A percentile compares a stretch with the other conserved stretches of the same genome.
Conservation (phyloP, 2,888 invertebrate genomes). For the Drosophila melanosoma region DNA sequence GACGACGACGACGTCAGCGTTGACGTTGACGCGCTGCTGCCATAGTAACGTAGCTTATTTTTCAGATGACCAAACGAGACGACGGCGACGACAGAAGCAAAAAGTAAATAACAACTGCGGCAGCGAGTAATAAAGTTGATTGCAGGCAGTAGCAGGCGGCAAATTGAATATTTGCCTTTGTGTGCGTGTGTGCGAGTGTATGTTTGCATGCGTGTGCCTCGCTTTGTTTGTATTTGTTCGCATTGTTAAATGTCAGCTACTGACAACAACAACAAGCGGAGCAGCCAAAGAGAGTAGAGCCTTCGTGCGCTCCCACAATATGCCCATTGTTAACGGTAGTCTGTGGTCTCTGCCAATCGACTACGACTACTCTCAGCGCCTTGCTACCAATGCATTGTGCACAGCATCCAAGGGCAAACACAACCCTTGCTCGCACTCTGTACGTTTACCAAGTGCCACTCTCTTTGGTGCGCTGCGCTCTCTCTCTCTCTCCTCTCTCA, state of each 20-base stretch:
- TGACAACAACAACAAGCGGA: conserved; percentile 32
- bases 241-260: conserved; percentile 72
- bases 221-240: conserved; percentile 69
- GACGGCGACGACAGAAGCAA: conserved; percentile 40
- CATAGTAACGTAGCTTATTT: conserved; percentile 50
- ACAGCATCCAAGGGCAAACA: conserved; percentile 57
- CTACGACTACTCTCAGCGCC: conserved; percentile 25
- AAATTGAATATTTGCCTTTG: conserved; percentile 70
- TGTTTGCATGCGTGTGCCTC: conserved; percentile 24
- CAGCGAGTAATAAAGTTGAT: conserved; percentile 74
- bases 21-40: conserved; percentile 1
- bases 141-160: conserved; percentile 68
- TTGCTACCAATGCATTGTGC: conserved; percentile 44
- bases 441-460: background rate
- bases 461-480: background rate
- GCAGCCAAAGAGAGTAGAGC: conserved; percentile 7
- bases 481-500: conserved; percentile 4
- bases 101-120: conserved; percentile 60
- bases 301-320: conserved; percentile 31
- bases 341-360: conserved; percentile 37
- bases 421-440: conserved; percentile 42
- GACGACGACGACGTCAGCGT: conserved; percentile 9
- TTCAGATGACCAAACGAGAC: conserved; percentile 70
- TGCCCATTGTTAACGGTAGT: conserved; percentile 65
- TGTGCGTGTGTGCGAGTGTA: conserved; percentile 27